Base-by-base conservation (phyloP, 2,113 vertebrate species). In the Pterophyllum scalare region DNA sequence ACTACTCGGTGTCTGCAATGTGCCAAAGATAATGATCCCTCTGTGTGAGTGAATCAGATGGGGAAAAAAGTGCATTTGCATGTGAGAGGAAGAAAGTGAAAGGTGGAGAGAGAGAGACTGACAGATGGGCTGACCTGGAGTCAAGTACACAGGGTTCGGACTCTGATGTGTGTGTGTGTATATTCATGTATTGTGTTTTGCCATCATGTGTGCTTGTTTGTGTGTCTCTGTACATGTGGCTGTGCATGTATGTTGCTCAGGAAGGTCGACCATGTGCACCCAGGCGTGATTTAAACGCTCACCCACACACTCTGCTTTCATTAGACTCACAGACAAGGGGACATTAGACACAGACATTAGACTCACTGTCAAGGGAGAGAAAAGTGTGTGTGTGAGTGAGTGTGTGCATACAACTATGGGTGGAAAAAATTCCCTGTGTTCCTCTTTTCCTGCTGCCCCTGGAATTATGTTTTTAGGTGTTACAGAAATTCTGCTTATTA, bases 231-330 rank as follows among this genome's bases (percentile, higher is more conserved):
- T 77, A n/a, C n/a, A n/a, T 33, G 70, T 28, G 83, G 20, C 49
- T 76, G 52, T 86, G 85, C 62, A 22, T 7, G 43, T 59, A 11
- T 88, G 87, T 80, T 65, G 79, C 81, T 74, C 61, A 75, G 81
- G 80, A 84, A 77, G 65, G 76, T 65, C 79, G 84, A 85, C 78
- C 46, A n/a, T 60, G 83, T 72, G 84, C 91, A 87, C 59, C 82
- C 84, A 90, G 88, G 86, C 84, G 17, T 88, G 80, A 62, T 15
- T 33, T 72, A 79, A 88, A 75, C 4, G 59, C 77, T 87, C 85
- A 35, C 92, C 91, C 79, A 91, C 91, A 72, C 87, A 79, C 74
- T 84, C 88, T 90, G 67, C 86, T 89, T 94, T 94, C 87, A 92
- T 93, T 92, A 91, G 87, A 80, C 77, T 88, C 80, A 82, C 88